Evolutionary conservation across 2,888 invertebrate species (phyloP), one percentile per base, ranked within the genome.

Genomic region (Aromia moschata): DNA sequence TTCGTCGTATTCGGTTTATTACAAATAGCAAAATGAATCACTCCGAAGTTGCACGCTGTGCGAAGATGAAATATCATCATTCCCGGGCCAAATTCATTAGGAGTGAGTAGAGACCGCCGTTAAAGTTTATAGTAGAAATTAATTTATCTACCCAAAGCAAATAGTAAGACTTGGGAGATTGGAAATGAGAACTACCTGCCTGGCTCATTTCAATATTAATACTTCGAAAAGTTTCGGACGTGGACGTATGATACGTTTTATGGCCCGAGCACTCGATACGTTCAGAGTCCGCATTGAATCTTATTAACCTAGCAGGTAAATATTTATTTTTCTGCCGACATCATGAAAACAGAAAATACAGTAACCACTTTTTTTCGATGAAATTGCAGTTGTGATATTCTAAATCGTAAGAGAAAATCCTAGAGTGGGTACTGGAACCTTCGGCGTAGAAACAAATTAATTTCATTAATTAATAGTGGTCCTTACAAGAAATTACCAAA

Each of bases 101-200:
- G 37, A 47, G 36, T 17, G 47, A 47, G 49, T 49, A 36, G 47
- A 15, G 47, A 38, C 49, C 49, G 15, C 38, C 38, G 36, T 49
- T 49, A 49, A 38, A 49, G 38, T 49, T 49, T 49, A 49, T 49
- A 30, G 49, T 49, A 18, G 37, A 18, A 38, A 38, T 49, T 49
- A 49, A 49, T 49, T 49, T 49, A 38, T 38, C 49, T 25, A 12
- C 20, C 25, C 25, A 38, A 49, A 18, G 12, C 38, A 49, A 49
- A 49, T 49, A n/a, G n/a, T n/a, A 49, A 38, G 37, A 49, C 49
- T 49, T 40, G 38, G n/a, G 38, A 38, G 25, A 3, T 14, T 36
- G 38, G 4, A 14, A 15, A 38, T 14, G 25, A 20, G 30, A 20
- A 18, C 15, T 36, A 18, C n/a, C n/a, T n/a, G n/a, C n/a, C n/a